Evolutionary conservation across 2,797 vertebrate species (phyloP), one percentile per base, ranked within the genome.

Genomic region (Lepilemur septentrionalis): DNA sequence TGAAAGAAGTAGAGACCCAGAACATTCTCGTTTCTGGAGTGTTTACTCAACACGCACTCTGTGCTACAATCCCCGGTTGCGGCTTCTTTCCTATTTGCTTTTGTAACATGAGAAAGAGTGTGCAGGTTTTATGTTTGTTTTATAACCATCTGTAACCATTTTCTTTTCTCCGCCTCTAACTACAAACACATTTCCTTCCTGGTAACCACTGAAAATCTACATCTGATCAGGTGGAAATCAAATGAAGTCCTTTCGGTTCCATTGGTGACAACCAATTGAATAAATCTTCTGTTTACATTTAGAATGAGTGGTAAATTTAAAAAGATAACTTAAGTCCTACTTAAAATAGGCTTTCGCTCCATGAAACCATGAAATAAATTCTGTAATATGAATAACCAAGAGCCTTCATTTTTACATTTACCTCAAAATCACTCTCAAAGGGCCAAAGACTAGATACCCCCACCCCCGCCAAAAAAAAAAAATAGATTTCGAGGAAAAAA

Each of bases 101-200:
- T 97, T 95, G 97, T 97, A 98, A 98, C 95, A 93, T 10, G 52
- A 98, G 97, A 98, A 98, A 96, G 96, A 92, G 70, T 72, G 9
- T 90, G 89, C 75, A 96, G 46, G 89, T 69, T 96, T 92, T 15
- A 25, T 46, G 25, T 97, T 98, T 98, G 95, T 97, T 98, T 98
- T 97, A 97, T 97, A 98, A 98, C 83, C 97, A 98, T 73, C 88
- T 70, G 4, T 91, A 80, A 81, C 96, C 63, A 92, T 84, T 50
- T 93, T 94, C 80, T 65, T 86, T 92, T 91, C 5, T 3, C 72
- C 80, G 91, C 41, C 73, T 83, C 48, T 70, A 72, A 96, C 67
- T 75, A 89, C 78, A 96, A 94, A 96, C 82, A 93, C 17, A 89
- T 79, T 63, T 94, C 72, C 94, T 96, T 96, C 96, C 46, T n/a